Evolutionary conservation across 2,113 vertebrate genomes (phyloP), one percentile per base, ranked within the genome.

Genomic region (Neofelis nebulosa): DNA sequence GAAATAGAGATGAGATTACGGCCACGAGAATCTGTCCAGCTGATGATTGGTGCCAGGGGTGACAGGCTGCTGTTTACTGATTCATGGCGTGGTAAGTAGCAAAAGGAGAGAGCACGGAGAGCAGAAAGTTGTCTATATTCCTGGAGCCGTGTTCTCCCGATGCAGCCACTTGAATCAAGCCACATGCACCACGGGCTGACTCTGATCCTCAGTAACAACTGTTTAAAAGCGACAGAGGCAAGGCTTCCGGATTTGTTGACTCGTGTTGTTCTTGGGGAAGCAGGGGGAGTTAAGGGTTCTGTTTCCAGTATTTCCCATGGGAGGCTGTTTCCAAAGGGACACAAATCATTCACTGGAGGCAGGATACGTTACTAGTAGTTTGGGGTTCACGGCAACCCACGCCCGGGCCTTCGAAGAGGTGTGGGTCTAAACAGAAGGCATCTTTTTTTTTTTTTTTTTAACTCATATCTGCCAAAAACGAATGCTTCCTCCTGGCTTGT

Each of bases 221-320:
- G 85, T 93, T 97, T 83, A 48, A 96, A 93, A 74, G 71, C 88
- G 94, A 95, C 95, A 96, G 89, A 95, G 96, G 85, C 45, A 23
- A 91, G 76, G 86, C 93, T 95, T 97, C 86, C 96, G 97, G 96
- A 97, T 96, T 97, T 97, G 94, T 97, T 96, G 97, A 93, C 87
- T 82, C 15, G 8, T 96, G 96, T 94, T 97, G 89, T 92, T 97
- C 96, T 89, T 79, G 29, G 68, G 90, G 94, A 97, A 90, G 84
- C 93, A 82, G 96, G 29, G 33, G 76, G 93, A 93, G 92, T 66
- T 66, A 79, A 92, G 71, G 69, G 78, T 57, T 95, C 94, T 93
- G 87, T 96, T 98, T 97, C 89, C 73, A 97, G 90, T 83, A 91
- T 87, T 95, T 92, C 95, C 88, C 91, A n/a, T 66, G 90, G 57